phyloP scores from a whole-genome alignment of 2,113 vertebrate genomes.

The Nycticorax nycticorax region DNA sequence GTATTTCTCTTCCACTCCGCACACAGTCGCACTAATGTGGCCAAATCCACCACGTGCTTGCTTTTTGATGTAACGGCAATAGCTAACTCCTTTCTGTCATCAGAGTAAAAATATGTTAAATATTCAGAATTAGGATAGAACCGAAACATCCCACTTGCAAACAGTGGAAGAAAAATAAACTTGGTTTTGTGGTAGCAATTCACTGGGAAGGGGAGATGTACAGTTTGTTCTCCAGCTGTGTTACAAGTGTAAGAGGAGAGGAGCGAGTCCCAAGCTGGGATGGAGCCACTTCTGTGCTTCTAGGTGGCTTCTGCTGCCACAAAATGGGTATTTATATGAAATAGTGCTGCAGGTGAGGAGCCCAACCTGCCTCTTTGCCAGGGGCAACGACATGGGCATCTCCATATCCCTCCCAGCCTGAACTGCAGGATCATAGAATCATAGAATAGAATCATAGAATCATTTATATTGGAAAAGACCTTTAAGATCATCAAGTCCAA shows the following conservation, averaged over 20 bases:
- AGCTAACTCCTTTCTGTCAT: background rate
- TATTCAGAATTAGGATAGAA: background rate
- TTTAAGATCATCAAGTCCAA: too few relatives aligned
- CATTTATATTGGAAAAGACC: too few relatives aligned
- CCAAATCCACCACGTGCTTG: background rate
- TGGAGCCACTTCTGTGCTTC: background rate
- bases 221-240: background rate
- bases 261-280: background rate
- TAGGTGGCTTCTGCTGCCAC: background rate
- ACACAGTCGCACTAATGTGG: fast-evolving
- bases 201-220: background rate
- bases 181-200: background rate
- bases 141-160: background rate
- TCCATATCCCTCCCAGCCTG: background rate
- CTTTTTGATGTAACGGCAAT: fast-evolving
- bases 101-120: background rate
- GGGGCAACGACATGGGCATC: background rate
- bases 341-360: background rate
- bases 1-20: background rate
- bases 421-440: background rate
- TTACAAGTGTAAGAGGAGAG: background rate
- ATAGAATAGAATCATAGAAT: too few relatives aligned
- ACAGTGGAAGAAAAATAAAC: background rate
- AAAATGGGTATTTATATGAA: background rate
- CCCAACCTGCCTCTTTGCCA: background rate